Evolutionary conservation across 2,888 invertebrate genomes (phyloP).

Genomic region (Leistus spinibarbis): DNA sequence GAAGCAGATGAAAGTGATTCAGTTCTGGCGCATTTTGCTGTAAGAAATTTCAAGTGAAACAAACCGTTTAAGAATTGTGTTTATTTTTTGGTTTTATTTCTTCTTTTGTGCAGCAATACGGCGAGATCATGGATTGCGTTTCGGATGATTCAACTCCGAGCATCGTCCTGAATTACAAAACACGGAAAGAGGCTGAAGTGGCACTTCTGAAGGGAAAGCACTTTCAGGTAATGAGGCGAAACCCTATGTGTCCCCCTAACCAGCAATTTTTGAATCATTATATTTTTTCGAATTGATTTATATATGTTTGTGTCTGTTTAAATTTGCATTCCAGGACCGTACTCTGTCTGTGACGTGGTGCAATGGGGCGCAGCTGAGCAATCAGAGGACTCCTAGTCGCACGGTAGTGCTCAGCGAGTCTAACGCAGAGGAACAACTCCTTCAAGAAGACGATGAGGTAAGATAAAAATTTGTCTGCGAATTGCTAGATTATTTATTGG

Average conservation of each 20-base stretch:
- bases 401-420: slow-evolving; percentile 51
- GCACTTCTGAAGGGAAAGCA: slow-evolving; percentile 77
- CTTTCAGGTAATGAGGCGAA: slow-evolving; percentile 75
- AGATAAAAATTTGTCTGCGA: slow-evolving; percentile 39
- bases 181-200: slow-evolving; percentile 79
- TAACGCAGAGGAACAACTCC: slow-evolving; percentile 54
- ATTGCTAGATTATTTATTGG: slow-evolving; percentile 5
- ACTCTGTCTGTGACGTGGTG: slow-evolving; percentile 57
- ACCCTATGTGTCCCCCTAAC: too few relatives aligned
- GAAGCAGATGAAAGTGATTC: slow-evolving; percentile 81
- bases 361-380: slow-evolving; percentile 48
- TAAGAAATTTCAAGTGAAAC: slow-evolving; percentile 56
- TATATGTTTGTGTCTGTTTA: slow-evolving; percentile 24
- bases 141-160: slow-evolving; percentile 75
- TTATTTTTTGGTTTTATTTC: background rate
- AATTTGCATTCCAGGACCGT: slow-evolving; percentile 51
- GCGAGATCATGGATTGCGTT: slow-evolving; percentile 84
- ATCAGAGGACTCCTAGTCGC: slow-evolving; percentile 43
- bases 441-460: slow-evolving; percentile 55
- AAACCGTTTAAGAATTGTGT: background rate
- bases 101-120: slow-evolving; percentile 74
- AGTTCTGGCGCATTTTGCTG: slow-evolving; percentile 82
- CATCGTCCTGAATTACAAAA: slow-evolving; percentile 75
- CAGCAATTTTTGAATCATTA: background rate
- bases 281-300: background rate